Evolutionary conservation across 2,113 vertebrate species (phyloP).

Genomic region (Ictalurus punctatus): DNA sequence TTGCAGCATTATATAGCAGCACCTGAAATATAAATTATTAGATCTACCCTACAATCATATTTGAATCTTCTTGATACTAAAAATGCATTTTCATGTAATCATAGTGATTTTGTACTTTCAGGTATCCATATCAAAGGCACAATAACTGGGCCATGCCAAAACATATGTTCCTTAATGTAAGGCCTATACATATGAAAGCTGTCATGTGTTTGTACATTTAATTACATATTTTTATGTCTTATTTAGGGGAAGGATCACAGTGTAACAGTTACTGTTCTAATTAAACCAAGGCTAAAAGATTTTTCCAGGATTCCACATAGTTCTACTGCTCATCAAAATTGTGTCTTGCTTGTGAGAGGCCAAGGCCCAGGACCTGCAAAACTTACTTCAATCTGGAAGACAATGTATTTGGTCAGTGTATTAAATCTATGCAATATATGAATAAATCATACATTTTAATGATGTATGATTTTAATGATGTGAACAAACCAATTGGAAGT

Average conservation of each 20-base stretch:
- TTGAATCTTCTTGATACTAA: background rate
- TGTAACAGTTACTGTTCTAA: background rate
- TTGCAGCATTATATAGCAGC: background rate
- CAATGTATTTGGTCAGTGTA: background rate
- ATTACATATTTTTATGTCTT: constrained; percentile 22
- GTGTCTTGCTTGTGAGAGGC: background rate
- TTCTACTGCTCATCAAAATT: background rate
- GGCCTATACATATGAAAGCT: constrained; percentile 5
- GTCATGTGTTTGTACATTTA: constrained; percentile 27
- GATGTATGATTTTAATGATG: background rate
- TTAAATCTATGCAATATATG: background rate
- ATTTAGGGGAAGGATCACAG: background rate
- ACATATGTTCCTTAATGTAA: constrained; percentile 23
- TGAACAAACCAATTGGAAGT: background rate
- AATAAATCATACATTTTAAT: background rate
- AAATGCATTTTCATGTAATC: background rate
- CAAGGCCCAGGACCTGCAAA: background rate
- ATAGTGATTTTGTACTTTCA: constrained; percentile 14
- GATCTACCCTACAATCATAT: background rate
- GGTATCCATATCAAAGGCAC: constrained; percentile 30
- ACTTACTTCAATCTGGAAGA: background rate
- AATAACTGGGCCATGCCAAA: background rate
- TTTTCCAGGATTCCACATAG: constrained; percentile 7
- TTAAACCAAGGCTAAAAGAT: background rate
- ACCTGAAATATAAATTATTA: background rate